Evolutionary conservation across 2,888 invertebrate genomes (phyloP), one percentile per base, ranked within the genome.

Genomic region (Melangyna quadrimaculata): DNA sequence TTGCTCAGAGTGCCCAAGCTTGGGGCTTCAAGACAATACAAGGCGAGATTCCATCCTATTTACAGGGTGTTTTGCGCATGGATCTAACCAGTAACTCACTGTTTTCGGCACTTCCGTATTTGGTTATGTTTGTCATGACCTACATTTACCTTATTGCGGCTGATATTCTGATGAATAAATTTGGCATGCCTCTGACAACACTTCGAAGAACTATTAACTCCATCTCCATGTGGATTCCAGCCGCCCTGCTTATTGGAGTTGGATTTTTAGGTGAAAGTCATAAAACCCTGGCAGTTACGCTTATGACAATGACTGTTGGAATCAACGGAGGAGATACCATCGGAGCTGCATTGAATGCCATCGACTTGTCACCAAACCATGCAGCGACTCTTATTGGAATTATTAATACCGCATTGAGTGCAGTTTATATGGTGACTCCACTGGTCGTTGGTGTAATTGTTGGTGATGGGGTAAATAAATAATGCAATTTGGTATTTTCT

Each of bases 21-120:
- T 96, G 95, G 95, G 95, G 95, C 0, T 94, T 94, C 90, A 94
- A 94, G 93, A 95, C 94, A 0, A 91, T 96, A 29, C 92, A 95
- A 88, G 94, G 95, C 0, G 94, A 95, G 90, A 82, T 89, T 82
- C 95, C 96, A 0, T 93, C 94, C 0, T 96, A 95, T 88, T 93
- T 96, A 92, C 93, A 93, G 71, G 92, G 93, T 67, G 94, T 95
- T 0, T 91, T 95, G 0, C 92, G 93, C 14, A 94, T 94, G 86
- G 91, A 95, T 53, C 94, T 95, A 27, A 93, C 94, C 89, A 89
- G 92, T 91, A 93, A 93, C 78, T 93, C 93, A 0, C 32, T 91
- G 3, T 90, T 92, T 35, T 93, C 94, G 5, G 93, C 94, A 0
- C 87, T 94, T 24, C 94, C 94, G 0, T 94, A 94, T 83, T 88